A percentile compares a stretch with the other conserved stretches of the same genome.
Conservation (phyloP, 2,797 vertebrate species). For the Gallirallus australis region DNA sequence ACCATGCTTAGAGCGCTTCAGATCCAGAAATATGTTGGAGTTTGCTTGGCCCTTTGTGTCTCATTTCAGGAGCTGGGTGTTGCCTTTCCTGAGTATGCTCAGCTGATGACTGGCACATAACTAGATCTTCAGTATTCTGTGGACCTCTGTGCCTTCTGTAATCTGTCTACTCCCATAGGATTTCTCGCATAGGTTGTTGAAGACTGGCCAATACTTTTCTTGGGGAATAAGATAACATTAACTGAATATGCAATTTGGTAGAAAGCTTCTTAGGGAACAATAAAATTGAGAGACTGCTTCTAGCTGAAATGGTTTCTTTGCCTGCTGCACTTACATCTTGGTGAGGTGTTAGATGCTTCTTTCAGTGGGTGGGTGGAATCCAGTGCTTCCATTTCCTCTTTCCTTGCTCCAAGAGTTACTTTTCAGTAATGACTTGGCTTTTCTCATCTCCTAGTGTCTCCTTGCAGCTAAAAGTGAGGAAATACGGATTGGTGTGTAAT, state of each 20-base stretch:
- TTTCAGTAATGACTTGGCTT: neutral
- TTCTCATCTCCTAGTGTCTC: neutral
- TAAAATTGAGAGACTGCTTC: neutral
- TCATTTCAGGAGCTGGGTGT: neutral
- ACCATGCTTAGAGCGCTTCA: neutral
- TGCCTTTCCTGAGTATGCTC: neutral
- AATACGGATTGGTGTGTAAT: neutral
- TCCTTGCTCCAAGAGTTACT: no score
- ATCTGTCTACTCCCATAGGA: accelerated
- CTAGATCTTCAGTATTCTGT: neutral
- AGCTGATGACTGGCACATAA: neutral
- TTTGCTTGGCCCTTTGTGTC: neutral
- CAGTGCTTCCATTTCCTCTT: neutral
- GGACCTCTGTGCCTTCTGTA: neutral
- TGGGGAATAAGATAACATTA: neutral
- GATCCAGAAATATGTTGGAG: neutral
- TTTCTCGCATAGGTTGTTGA: neutral
- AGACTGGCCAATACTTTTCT: neutral
- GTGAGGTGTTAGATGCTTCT: neutral
- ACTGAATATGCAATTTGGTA: neutral
- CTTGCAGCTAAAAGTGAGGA: neutral
- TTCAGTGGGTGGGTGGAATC: neutral
- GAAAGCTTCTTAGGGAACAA: neutral
- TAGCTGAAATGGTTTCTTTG: neutral
- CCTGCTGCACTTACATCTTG: neutral